These are phyloP conservation scores for Carlito syrichta DNA, from an alignment of 2,113 vertebrate species.

Conservation along the genomic window DNA sequence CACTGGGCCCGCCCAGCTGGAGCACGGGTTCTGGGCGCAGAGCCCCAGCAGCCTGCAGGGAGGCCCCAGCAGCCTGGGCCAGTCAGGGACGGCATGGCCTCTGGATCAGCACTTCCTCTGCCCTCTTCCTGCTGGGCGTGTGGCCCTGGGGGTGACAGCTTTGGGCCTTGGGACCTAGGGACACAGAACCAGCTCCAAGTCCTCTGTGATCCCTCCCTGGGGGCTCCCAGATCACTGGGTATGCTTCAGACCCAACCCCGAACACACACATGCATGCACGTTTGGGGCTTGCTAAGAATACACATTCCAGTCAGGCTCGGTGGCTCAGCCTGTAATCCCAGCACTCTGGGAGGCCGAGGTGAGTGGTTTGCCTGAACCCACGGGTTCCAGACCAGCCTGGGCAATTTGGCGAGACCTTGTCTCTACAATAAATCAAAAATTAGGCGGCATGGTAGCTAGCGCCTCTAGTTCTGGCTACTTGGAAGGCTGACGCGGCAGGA, in stretches of 20 bases:
- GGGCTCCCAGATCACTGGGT: not conserved
- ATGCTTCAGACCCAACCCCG: not conserved
- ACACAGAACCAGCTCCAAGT: not conserved
- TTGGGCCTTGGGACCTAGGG: not conserved
- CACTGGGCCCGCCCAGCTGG: not conserved
- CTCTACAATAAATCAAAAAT: too few species aligned
- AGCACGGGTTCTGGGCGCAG: not conserved
- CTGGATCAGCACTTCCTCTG: conserved; percentile 11
- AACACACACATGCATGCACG: not conserved
- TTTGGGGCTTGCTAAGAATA: not conserved
- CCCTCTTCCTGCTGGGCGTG: not conserved
- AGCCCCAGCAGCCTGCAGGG: not conserved
- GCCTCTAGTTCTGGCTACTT: too few species aligned
- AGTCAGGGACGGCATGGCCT: not conserved
- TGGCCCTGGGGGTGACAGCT: not conserved
- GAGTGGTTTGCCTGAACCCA: too few species aligned
- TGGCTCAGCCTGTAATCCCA: too few species aligned
- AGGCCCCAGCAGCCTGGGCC: not conserved
- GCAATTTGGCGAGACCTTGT: too few species aligned
- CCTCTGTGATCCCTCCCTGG: not conserved
- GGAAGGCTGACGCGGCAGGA: too few species aligned
- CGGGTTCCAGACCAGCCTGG: too few species aligned
- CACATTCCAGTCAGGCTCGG: not conserved
- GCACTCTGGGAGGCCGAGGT: too few species aligned
- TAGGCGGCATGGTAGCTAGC: too few species aligned